Evolutionary conservation across 2,797 vertebrate genomes (phyloP), one percentile per base, ranked within the genome.

Genomic region (Sebastes iracundus): DNA sequence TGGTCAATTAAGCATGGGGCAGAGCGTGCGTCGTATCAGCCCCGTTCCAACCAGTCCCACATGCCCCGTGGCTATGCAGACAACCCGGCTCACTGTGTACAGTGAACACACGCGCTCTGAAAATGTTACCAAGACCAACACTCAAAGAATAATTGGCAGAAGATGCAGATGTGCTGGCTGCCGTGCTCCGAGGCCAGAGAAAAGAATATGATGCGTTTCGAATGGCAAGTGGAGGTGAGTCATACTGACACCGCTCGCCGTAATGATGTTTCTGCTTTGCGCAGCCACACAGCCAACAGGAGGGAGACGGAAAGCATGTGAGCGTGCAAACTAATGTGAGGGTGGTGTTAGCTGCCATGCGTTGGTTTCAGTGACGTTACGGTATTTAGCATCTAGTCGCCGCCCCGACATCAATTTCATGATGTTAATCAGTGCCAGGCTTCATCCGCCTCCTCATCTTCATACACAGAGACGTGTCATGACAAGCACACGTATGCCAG

Each of bases 141-240:
- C 86, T 80, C 69, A 22, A 71, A 88, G 82, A 93, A 91, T 95
- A 93, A 95, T 93, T 93, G 94, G 88, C 82, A 83, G 84, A 84
- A 88, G 89, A 93, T 93, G 90, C 90, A 94, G 93, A 94, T 93
- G 87, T 87, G 79, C 90, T 86, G 87, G 85, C 88, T 85, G 87
- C 74, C 65, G 35, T 28, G 38, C 79, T 87, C 71, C 12, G 22
- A 87, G 84, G 89, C 91, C 77, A 70, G 75, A 85, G 77, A 87
- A 80, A 72, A 74, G 84, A 91, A 89, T 80, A 77, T 77, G 86
- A 94, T 86, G 86, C 72, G 82, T 90, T 82, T 82, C 14, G 90
- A 94, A 94, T 94, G 88, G 90, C 94, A 93, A 94, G 91, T 87
- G 84, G 90, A 94, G 90, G 87, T 94, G 94, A 94, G 92, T 95